Evolutionary conservation across 2,888 invertebrate species (phyloP), one percentile per base, ranked within the genome.

Genomic region (Desoria tigrina): DNA sequence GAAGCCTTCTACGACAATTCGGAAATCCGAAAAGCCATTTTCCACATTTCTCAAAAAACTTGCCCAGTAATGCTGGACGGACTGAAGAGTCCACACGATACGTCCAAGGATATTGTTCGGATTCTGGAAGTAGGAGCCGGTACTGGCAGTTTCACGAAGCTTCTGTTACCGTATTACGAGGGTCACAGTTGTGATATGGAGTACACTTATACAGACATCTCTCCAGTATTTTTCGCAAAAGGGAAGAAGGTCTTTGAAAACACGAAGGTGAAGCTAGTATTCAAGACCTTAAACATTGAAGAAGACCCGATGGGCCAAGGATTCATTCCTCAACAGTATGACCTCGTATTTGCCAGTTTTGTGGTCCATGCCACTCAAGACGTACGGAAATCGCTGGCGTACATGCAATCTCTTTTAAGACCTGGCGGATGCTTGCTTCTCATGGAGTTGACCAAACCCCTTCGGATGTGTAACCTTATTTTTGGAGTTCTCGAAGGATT

Each of bases 111-210:
- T 9, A 51, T 14, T 51, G 24, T 51, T 24, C 28, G 65, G 28
- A 42, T 65, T 56, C 28, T 66, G 26, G 65, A 66, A 27, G 61
- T 66, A 3, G 65, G 65, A 14, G 65, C 65, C 1, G 65, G 65
- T 42, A 66, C 65, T 4, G 65, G 65, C 6, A 42, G 23, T 1
- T 42, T 37, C 14, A 62, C 62, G 16, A 51, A 45, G 1, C 16
- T 50, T 7, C 42, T 61, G 24, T 16, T 66, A 4, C 21, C 24
- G 3, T 26, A 24, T 11, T 1, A 55, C 1, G 42, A 42, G 24
- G 39, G 28, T 1, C 26, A 18, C 9, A 27, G 28, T 18, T 2
- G 51, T 1, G 27, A 14, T 14, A 56, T 14, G 18, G 62, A 62
- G 27, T 62, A 58, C n/a, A 42, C 49, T 9, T 66, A 49, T 58